phyloP scores from a whole-genome alignment of 2,113 vertebrate genomes.

The Corynorhinus townsendii region DNA sequence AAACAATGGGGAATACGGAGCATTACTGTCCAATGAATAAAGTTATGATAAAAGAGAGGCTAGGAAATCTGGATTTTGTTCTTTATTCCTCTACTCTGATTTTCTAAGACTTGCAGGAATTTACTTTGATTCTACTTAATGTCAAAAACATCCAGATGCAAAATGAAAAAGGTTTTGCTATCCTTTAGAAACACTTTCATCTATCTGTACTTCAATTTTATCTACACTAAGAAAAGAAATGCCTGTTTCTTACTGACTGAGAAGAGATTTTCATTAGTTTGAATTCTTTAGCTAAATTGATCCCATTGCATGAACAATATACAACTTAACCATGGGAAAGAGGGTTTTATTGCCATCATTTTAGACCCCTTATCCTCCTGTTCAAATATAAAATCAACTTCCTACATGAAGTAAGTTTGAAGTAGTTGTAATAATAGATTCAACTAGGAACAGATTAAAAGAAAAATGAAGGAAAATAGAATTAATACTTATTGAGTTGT shows the following conservation, averaged over 20 bases:
- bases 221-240: conserved; percentile 7
- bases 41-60: neutral
- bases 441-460: neutral
- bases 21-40: neutral
- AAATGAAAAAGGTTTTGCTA: conserved; percentile 12
- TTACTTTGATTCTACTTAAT: conserved; percentile 12
- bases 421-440: neutral
- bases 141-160: conserved; percentile 38
- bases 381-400: conserved; percentile 13
- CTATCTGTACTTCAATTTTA: conserved; percentile 25
- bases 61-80: neutral
- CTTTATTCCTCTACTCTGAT: neutral
- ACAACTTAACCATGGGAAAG: neutral
- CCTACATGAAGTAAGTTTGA: neutral
- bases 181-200: conserved; percentile 41
- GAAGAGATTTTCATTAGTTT: conserved; percentile 37
- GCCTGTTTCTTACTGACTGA: neutral
- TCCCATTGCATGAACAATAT: neutral
- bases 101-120: conserved; percentile 33
- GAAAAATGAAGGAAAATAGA: neutral
- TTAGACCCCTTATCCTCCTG: neutral
- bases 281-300: conserved; percentile 19
- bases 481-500: neutral
- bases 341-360: neutral
- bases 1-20: neutral